Evolutionary conservation across 2,888 invertebrate genomes (phyloP).

Genomic region (Ephialtes manifestator): DNA sequence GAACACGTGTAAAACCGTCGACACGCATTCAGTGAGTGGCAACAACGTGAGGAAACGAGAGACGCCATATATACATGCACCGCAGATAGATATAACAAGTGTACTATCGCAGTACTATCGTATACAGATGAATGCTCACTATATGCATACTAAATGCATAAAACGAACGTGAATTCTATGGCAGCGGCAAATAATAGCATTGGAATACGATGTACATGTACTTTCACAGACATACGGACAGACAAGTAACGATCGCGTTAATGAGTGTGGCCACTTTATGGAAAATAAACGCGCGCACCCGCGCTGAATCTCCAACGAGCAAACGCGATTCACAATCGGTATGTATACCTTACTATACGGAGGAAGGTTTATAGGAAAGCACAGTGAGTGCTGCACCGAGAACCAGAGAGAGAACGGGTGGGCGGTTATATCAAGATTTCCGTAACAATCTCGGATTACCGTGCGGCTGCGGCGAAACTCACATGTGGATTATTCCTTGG

Average conservation of each 20-base stretch:
- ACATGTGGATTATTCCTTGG: conserved; percentile 41
- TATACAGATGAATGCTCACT: conserved; percentile 4
- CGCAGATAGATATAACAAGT: conserved; percentile 42
- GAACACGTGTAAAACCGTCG: conserved; percentile 32
- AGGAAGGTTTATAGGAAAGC: neutral
- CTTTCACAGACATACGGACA: conserved; percentile 61
- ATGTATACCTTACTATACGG: neutral
- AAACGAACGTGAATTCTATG: conserved; percentile 29
- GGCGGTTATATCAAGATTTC: conserved; percentile 80
- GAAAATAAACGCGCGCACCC: conserved; percentile 48
- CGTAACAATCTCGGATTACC: conserved; percentile 80
- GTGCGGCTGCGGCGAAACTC: conserved; percentile 60
- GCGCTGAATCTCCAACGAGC: neutral
- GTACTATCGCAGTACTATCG: conserved; percentile 22
- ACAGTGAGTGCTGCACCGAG: too few relatives aligned
- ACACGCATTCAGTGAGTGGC: conserved; percentile 71
- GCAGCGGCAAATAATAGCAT: conserved; percentile 12
- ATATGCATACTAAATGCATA: neutral
- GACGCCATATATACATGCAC: conserved; percentile 48
- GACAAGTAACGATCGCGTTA: conserved; percentile 75
- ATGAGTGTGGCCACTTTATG: conserved; percentile 62
- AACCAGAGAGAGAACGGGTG: conserved; percentile 41
- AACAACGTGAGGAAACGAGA: conserved; percentile 52
- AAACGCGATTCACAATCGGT: neutral
- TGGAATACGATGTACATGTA: neutral